Percentiles rank a stretch among this genome's conserved stretches.
Evolutionary conservation across 2,113 vertebrate genomes (phyloP).

Genomic region (Rhea americana): DNA sequence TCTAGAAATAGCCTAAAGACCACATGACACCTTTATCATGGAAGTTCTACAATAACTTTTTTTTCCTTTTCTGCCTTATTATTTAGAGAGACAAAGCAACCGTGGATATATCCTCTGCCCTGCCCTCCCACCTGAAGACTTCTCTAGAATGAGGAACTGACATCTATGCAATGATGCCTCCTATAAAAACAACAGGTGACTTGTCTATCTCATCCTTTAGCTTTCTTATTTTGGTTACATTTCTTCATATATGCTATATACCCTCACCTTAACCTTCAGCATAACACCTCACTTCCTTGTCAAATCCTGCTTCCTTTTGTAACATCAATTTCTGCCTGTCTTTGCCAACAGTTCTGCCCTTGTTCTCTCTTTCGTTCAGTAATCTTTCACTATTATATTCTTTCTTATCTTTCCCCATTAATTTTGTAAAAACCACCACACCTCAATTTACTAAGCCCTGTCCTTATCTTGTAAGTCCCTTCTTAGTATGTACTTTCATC

Average conservation of each 20-base stretch:
- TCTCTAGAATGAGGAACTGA: background rate
- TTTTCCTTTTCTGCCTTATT: background rate
- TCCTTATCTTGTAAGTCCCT: background rate
- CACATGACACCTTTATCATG: background rate
- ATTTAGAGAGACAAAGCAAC: background rate
- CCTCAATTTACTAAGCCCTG: background rate
- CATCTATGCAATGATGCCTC: background rate
- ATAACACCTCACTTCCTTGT: background rate
- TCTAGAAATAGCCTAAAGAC: conserved; percentile 27
- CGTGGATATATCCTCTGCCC: background rate
- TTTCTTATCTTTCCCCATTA: background rate
- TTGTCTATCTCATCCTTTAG: background rate
- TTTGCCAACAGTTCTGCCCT: background rate
- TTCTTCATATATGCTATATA: background rate
- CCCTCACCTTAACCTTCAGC: background rate
- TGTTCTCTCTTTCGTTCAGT: background rate
- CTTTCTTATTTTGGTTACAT: background rate
- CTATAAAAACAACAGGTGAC: background rate
- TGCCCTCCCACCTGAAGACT: background rate
- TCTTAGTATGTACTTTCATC: background rate
- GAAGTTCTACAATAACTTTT: conserved; percentile 14
- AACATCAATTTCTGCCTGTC: background rate
- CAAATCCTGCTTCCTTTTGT: background rate
- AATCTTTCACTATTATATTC: background rate
- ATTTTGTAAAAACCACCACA: background rate